Base-by-base conservation (phyloP, 2,888 invertebrate species). In the Steinernema hermaphroditum region DNA sequence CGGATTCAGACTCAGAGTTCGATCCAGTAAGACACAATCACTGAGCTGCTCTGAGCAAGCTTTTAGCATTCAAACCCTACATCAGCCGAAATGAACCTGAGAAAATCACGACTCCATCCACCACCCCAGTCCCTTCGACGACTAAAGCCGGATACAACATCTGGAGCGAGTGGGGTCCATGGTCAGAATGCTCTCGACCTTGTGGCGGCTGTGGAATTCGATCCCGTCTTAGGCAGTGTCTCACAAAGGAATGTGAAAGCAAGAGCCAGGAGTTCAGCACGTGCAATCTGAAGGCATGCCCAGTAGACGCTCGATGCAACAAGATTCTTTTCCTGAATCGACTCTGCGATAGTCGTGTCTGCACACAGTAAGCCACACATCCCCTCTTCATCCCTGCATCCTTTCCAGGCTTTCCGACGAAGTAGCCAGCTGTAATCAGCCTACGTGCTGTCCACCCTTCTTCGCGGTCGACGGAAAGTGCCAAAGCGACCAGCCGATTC, bases 171-270 rank as follows among this genome's bases (percentile, higher is more conserved):
- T 86, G 86, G 86, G 83, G 81, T 14, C 76, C 77, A 12, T 86
- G 85, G 85, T 79, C 81, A 9, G 76, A 73, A 69, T 86, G 86
- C 62, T 80, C 81, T 14, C 49, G 50, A 24, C 57, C 80, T 9
- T 85, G 85, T 74, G 85, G 85, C 8, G 85, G 81, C 12, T 85
- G 85, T 68, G 85, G 85, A 46, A 81, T 84, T 57, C 71, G 78
- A 19, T 72, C 70, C 54, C 73, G 85, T 16, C 73, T 80, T 0
- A 69, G 85, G 8, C 68, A 73, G 12, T 86, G 86, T 70, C 74
- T 76, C 4, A 80, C 79, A 0, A 79, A 76, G 44, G 78, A 79
- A 22, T 86, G 86, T 84, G 76, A 79, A 85, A 84, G 84, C 70
- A 74, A 80, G n/a, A 75, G 77, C 9, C 83, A 83, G 73, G 83